Base-by-base conservation (phyloP, 2,797 vertebrate genomes). In the Sebastiscus tertius region DNA sequence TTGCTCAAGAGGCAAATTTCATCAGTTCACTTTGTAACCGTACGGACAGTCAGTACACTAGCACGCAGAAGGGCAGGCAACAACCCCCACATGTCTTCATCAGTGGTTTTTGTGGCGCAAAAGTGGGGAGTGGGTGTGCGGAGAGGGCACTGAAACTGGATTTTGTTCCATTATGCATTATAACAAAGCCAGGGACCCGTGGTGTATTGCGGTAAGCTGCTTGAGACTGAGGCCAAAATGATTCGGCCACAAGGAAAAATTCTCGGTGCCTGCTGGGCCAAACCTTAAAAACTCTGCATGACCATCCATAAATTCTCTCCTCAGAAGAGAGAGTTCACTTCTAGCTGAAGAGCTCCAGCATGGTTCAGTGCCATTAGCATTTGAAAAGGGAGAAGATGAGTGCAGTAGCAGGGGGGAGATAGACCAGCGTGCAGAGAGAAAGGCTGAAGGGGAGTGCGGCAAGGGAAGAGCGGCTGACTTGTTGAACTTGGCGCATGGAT, bases 401-500 rank as follows among this genome's bases (percentile, higher is more conserved):
- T 84, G 85, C 75, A 80, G 67, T 18, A 61, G 81, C n/a, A 12
- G 59, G 55, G 59, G 72, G 74, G 24, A 6, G 77, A 24, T n/a
- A 49, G 67, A 63, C 62, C 29, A 10, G 56, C 26, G 9, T 73
- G 73, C 68, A 59, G 71, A 80, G 52, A 87, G 81, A 88, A 79
- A 86, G 64, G 75, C 79, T 67, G 60, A 71, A 74, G 75, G 75
- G 49, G 24, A 67, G 76, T 3, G 71, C 5, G 69, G 64, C 20
- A 12, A 54, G n/a, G n/a, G 72, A 85, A 75, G 58, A 55, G 83
- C 36, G 29, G 67, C 62, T 71, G 91, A 94, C 88, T 93, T 93
- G 89, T 92, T 93, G 89, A 94, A 94, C 90, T 93, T 89, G 90
- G 89, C 86, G 79, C 85, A 82, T 79, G 87, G 90, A 91, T 84